Evolutionary conservation across 1,140 invertebrate species (phyloP), one percentile per base, ranked within the genome.

Genomic region (Melitaea cinxia): DNA sequence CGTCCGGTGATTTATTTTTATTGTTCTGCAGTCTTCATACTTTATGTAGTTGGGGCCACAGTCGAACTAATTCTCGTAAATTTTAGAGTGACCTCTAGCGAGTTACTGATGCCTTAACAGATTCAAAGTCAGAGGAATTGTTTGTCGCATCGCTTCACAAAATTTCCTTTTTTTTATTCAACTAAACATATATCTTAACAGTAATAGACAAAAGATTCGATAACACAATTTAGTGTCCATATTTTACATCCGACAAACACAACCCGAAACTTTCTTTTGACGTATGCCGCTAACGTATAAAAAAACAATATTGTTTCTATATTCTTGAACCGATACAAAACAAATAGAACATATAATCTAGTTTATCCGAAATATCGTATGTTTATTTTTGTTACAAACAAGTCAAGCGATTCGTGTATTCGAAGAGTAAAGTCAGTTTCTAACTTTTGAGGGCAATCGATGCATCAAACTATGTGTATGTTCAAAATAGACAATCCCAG

Each of bases 391-490:
- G 14, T 17, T 17, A 42, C 37, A 15, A 42, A 37, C 28, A 33
- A 61, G 47, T 53, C 23, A 37, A 61, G 30, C 23, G 58, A 53
- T 15, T 33, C 39, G 47, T 12, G 33, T 52, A 52, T 61, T 37
- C n/a, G 21, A 24, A 62, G 15, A 52, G 50, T 24, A 53, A 54
- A 54, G 42, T 62, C 50, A 37, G 49, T 62, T 62, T 62, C 30
- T 37, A 35, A 62, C 59, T 53, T 54, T 50, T 12, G 21, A 62
- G 50, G 45, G 59, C 50, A 45, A 62, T 62, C 24, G 59, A 53
- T 53, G 49, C 35, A 37, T 14, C 35, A 37, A 62, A 45, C 59
- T 62, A 39, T 47, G 50, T 42, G 59, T 62, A 37, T 42, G 42
- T 62, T 62, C 49, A 53, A 62, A 62, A 52, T 23, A 62, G 35